Evolutionary conservation across 1,140 invertebrate genomes (phyloP).

Genomic region (Drosophila sulfurigaster): DNA sequence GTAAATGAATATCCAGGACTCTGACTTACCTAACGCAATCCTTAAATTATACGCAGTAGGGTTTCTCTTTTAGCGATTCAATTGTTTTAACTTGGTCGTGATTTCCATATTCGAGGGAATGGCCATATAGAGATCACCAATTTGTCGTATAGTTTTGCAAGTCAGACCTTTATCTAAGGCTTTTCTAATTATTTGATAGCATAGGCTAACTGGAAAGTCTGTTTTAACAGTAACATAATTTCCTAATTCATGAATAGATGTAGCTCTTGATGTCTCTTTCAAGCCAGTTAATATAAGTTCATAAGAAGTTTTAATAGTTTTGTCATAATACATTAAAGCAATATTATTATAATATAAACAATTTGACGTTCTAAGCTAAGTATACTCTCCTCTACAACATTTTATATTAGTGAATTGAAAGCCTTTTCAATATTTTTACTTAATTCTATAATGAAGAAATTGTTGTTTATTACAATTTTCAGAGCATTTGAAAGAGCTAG

Average conservation of each 20-base stretch:
- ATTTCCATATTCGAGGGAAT: conserved; percentile 4
- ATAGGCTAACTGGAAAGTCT: conserved; percentile 39
- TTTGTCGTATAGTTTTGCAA: conserved; percentile 26
- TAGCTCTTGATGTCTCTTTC: background rate
- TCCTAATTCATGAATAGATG: conserved; percentile 11
- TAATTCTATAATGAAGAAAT: background rate
- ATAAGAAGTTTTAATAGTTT: conserved; percentile 26
- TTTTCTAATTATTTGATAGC: conserved; percentile 40
- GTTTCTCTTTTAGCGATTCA: background rate
- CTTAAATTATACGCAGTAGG: no score
- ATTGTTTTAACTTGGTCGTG: background rate
- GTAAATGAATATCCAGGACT: background rate
- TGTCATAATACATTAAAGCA: conserved; percentile 46
- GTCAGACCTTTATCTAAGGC: conserved; percentile 35
- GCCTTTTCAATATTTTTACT: background rate
- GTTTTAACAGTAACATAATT: conserved; percentile 30
- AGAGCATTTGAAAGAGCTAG: no score
- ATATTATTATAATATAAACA: conserved; percentile 2
- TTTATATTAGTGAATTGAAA: background rate
- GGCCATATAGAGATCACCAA: conserved; percentile 27
- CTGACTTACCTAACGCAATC: background rate
- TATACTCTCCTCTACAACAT: conserved; percentile 35
- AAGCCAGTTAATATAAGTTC: conserved; percentile 38
- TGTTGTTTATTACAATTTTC: no score
- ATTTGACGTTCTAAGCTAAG: conserved; percentile 40